These are phyloP conservation scores for Cervus canadensis DNA, from an alignment of 2,113 vertebrate genomes.

Conservation along the genomic window DNA sequence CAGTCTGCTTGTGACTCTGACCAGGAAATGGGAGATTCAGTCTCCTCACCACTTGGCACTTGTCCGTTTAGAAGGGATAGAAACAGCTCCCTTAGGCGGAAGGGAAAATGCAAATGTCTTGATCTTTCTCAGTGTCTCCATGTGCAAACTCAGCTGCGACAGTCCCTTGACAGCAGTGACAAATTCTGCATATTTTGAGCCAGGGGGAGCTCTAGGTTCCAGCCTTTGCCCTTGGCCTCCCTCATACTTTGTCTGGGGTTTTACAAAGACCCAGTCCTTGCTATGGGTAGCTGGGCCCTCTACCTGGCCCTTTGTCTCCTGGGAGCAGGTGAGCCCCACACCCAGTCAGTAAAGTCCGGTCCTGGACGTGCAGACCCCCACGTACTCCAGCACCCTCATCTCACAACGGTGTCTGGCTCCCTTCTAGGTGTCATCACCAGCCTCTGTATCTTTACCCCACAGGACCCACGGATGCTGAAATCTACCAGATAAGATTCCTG, in stretches of 20 bases:
- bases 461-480: not conserved
- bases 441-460: not conserved
- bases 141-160: too few species aligned
- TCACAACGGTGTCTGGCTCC: not conserved
- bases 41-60: fast-evolving
- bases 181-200: not conserved
- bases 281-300: not conserved
- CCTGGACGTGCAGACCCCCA: not conserved
- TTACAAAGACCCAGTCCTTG: not conserved
- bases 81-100: not conserved
- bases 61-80: not conserved
- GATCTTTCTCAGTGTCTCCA: not conserved
- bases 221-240: not conserved
- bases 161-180: too few species aligned
- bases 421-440: not conserved
- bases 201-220: not conserved
- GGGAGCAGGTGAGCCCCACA: not conserved
- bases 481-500: not conserved
- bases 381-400: fast-evolving
- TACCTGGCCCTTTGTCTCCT: not conserved
- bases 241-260: not conserved
- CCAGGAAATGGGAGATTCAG: not conserved
- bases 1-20: not conserved
- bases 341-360: not conserved
- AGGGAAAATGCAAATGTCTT: not conserved